Evolutionary conservation across 2,113 vertebrate species (phyloP), one percentile per base, ranked within the genome.

Genomic region (Caretta caretta): DNA sequence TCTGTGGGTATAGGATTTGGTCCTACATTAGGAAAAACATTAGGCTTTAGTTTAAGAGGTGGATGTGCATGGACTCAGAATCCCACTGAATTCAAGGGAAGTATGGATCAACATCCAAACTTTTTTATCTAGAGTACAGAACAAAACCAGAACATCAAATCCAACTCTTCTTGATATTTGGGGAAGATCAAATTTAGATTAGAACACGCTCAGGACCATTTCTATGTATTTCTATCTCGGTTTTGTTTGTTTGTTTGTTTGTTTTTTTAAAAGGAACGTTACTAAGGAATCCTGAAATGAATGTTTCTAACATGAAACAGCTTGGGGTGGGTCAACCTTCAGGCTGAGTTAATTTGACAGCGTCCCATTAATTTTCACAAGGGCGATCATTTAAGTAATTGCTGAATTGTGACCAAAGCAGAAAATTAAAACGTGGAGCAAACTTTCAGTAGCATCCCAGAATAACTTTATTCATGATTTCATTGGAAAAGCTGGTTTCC

Each of bases 401-500:
- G 2, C 49, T 79, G 90, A 94, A 88, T 94, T 96, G 69, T 19
- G 65, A 62, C 92, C 49, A 84, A 84, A 89, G 20, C 82, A 75
- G 79, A 90, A 94, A 10, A 80, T 25, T 11, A 46, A 49, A 1
- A 2, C 50, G 57, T 54, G 86, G 0, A 88, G 48, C 50, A 6
- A 0, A 1, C 35, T 80, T 90, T 93, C 59, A 75, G 49, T 46
- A 92, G 27, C 19, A 10, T 0, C 0, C 46, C 38, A 49, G 46
- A 53, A 80, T 46, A 31, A 17, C 50, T 88, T 50, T 88, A 53
- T 80, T 90, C 54, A 83, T 90, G 22, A 13, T 2, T 48, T 83
- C 88, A 80, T 83, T 53, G 86, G 90, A 79, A 96, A 94, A 69
- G 10, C n/a, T 85, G 54, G 38, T 88, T 83, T 96, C 14, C 56